Evolutionary conservation across 1,140 invertebrate genomes (phyloP).

Genomic region (Leguminivora glycinivorella): DNA sequence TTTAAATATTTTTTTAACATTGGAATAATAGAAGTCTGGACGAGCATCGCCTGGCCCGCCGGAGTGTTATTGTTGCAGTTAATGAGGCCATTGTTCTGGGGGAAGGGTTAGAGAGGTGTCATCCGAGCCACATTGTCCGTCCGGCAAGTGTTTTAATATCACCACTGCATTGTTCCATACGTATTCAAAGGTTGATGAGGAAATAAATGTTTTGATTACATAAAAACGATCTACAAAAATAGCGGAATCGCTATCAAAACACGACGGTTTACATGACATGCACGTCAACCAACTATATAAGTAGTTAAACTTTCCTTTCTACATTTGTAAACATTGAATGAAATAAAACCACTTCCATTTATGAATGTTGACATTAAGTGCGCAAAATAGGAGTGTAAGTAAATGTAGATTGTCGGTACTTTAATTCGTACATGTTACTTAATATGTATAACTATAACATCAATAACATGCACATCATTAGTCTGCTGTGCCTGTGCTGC

Average conservation of each 20-base stretch:
- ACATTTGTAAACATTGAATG: neutral
- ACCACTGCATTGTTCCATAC: constrained; percentile 42
- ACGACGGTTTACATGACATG: neutral
- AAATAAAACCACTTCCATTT: neutral
- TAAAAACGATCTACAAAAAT: neutral
- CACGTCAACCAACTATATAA: neutral
- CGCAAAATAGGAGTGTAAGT: neutral
- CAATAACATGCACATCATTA: too few species aligned
- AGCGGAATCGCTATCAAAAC: neutral
- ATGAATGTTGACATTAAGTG: neutral
- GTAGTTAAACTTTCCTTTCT: neutral
- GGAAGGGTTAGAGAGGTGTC: constrained; percentile 52
- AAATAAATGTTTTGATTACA: neutral
- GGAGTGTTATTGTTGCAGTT: constrained; percentile 63
- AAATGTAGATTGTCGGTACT: too few species aligned
- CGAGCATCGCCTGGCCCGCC: constrained; percentile 39
- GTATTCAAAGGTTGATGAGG: neutral
- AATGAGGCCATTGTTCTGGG: constrained; percentile 64
- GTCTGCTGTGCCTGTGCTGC: too few species aligned
- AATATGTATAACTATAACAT: too few species aligned
- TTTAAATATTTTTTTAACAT: constrained; percentile 51
- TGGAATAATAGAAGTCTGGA: constrained; percentile 44
- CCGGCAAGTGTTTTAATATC: constrained; percentile 53
- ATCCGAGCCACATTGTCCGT: constrained; percentile 58
- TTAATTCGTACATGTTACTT: too few species aligned